These are phyloP conservation scores for Mormyrus hasselquistii DNA, from an alignment of 2,797 vertebrate genomes.

Conservation along the genomic window DNA sequence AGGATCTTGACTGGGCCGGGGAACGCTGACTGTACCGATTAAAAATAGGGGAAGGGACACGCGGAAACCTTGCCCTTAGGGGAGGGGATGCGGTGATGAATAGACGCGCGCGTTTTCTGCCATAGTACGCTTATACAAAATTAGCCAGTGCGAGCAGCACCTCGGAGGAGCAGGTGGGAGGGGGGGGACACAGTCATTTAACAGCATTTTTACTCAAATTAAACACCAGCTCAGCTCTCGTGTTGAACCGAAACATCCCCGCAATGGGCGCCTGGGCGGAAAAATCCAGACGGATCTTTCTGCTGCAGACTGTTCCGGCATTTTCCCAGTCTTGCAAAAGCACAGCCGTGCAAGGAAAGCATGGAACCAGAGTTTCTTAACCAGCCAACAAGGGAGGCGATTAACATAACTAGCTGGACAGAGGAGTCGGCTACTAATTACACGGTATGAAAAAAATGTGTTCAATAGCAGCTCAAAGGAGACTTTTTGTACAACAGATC, in stretches of 20 bases:
- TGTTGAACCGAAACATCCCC: background rate
- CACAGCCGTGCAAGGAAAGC: background rate
- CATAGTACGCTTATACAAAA: slow-evolving; percentile 3
- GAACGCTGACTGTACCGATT: background rate
- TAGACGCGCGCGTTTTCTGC: background rate
- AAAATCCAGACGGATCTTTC: background rate
- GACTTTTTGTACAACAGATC: background rate
- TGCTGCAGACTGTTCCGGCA: background rate
- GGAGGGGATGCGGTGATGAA: background rate
- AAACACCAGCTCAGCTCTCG: background rate
- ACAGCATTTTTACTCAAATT: background rate
- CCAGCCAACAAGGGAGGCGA: background rate
- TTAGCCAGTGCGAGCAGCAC: background rate
- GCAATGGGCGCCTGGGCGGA: background rate
- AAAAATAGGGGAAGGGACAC: background rate
- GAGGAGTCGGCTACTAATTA: background rate
- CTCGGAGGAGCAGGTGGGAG: background rate
- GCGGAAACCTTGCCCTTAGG: background rate
- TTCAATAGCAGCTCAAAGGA: background rate
- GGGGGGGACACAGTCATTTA: background rate
- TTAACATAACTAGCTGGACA: background rate
- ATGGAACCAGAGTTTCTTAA: background rate
- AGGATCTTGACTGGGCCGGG: background rate
- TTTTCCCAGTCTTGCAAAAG: background rate
- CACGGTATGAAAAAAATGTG: background rate